These are phyloP conservation scores for Phocoena phocoena DNA, from an alignment of 2,113 vertebrate species.

Conservation along the genomic window DNA sequence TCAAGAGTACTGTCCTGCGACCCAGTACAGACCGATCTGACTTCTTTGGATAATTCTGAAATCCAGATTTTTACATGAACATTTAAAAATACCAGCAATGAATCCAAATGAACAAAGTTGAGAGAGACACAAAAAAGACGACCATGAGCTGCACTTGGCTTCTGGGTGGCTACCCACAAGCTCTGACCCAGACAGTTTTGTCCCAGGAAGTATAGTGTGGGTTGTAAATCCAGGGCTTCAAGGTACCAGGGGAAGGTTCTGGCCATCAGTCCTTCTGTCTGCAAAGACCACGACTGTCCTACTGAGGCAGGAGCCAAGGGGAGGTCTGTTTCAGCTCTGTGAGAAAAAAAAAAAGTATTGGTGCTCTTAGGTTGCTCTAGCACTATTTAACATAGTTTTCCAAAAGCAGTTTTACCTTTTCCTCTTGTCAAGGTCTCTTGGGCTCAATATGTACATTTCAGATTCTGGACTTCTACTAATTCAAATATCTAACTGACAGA, in stretches of 20 bases:
- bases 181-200: background rate
- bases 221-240: background rate
- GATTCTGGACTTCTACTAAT: background rate
- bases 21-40: background rate
- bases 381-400: background rate
- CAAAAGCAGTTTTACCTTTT: background rate
- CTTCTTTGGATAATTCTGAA: background rate
- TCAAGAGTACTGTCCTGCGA: background rate
- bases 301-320: background rate
- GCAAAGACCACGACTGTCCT: background rate
- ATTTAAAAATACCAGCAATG: background rate
- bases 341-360: fast-evolving
- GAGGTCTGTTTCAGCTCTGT: background rate
- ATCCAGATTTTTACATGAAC: background rate
- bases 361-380: background rate
- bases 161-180: background rate
- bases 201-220: fast-evolving
- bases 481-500: background rate
- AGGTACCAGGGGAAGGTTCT: background rate
- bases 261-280: background rate
- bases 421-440: background rate
- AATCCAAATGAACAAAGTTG: background rate
- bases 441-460: background rate
- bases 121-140: background rate
- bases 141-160: background rate